Percentiles rank a stretch among this genome's conserved stretches.
Evolutionary conservation across 2,113 vertebrate genomes (phyloP).

Genomic region (Ammodramus savannarum): DNA sequence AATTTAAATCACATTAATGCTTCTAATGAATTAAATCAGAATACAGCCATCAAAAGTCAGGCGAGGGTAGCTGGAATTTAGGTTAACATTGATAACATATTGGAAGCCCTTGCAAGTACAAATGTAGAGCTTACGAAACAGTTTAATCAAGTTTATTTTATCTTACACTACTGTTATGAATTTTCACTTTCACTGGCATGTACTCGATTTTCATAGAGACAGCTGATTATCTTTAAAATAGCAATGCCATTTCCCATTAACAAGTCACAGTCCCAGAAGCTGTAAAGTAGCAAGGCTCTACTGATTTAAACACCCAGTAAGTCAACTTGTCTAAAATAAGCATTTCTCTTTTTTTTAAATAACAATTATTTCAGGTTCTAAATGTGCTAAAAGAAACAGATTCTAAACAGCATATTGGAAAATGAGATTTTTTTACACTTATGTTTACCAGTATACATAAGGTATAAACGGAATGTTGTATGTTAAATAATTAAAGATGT

Average conservation of each 20-base stretch:
- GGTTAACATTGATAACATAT: not conserved
- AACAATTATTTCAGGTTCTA: not conserved
- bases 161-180: not conserved
- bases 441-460: not conserved
- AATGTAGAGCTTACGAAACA: not conserved
- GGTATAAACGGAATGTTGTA: not conserved
- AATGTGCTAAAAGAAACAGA: not conserved
- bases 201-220: not conserved
- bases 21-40: not conserved
- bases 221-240: not conserved
- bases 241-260: not conserved
- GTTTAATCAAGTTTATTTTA: not conserved
- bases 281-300: not conserved
- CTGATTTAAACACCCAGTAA: not conserved
- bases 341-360: not conserved
- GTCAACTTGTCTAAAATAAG: not conserved
- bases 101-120: not conserved
- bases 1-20: not conserved
- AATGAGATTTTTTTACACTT: not conserved
- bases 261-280: not conserved
- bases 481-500: not conserved
- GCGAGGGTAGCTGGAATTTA: not conserved
- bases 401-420: not conserved
- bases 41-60: not conserved
- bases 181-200: not conserved